phyloP scores from a whole-genome alignment of 1,140 invertebrate genomes.

The Caenorhabditis briggsae region DNA sequence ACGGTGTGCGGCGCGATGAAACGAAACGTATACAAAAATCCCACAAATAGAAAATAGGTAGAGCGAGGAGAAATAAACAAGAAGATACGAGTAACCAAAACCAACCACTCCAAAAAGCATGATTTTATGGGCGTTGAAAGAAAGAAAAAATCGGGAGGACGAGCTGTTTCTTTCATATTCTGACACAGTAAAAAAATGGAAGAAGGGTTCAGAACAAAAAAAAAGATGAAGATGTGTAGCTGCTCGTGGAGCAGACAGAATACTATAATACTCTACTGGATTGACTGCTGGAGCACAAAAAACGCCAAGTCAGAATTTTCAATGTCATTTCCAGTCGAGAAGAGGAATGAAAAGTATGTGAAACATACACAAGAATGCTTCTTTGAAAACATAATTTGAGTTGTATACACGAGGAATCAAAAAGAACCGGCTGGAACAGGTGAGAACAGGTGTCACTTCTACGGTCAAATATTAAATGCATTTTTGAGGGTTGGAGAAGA shows the following conservation, averaged over 20 bases:
- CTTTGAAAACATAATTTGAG: background rate
- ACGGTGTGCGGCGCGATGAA: no score
- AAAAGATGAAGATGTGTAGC: background rate
- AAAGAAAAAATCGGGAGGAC: background rate
- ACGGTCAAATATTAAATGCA: background rate
- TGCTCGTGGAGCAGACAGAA: background rate
- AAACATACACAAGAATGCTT: background rate
- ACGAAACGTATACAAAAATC: background rate
- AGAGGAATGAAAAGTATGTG: background rate
- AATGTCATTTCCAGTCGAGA: constrained; percentile 8
- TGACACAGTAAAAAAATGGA: background rate
- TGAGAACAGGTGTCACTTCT: background rate
- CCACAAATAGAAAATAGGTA: constrained; percentile 38
- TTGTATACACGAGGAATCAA: constrained; percentile 13
- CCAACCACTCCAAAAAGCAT: background rate
- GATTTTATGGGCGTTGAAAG: constrained; percentile 42
- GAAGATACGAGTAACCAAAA: background rate
- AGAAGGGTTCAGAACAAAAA: background rate
- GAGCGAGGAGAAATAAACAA: constrained; percentile 52
- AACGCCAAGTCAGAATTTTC: background rate
- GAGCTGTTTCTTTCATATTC: constrained; percentile 3
- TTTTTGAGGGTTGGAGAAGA: background rate
- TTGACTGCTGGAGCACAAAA: background rate
- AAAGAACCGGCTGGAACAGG: background rate
- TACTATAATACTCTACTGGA: constrained; percentile 7